phyloP scores from a whole-genome alignment of 2,888 invertebrate genomes.

The Chymomyza fuscimana region DNA sequence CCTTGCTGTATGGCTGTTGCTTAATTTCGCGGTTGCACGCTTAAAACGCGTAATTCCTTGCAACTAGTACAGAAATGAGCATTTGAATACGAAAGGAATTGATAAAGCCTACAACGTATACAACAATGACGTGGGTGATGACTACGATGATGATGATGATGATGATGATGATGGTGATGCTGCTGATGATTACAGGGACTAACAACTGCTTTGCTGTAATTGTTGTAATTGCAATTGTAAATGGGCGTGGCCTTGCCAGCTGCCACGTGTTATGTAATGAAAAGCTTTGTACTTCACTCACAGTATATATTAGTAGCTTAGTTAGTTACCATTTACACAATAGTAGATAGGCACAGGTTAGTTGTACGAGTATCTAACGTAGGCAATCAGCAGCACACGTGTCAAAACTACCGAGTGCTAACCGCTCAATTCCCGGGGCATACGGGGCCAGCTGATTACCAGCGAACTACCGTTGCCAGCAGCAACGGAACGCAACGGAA shows the following conservation, averaged over 20 bases:
- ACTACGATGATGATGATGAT: slow-evolving; percentile 3
- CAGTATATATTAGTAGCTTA: slow-evolving; percentile 35
- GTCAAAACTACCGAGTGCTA: slow-evolving; percentile 35
- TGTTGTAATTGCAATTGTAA: slow-evolving; percentile 51
- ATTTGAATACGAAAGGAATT: slow-evolving; percentile 64
- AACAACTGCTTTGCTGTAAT: slow-evolving; percentile 50
- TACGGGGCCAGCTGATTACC: slow-evolving; percentile 46
- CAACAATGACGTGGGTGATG: not conserved
- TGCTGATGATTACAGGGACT: slow-evolving; percentile 39
- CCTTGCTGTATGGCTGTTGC: slow-evolving; percentile 41
- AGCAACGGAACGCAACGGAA: slow-evolving; percentile 49
- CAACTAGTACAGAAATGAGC: slow-evolving; percentile 50
- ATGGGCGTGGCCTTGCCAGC: slow-evolving; percentile 41
- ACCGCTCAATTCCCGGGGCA: no score
- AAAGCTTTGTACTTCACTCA: slow-evolving; percentile 37
- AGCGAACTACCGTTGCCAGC: slow-evolving; percentile 50
- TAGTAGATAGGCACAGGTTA: slow-evolving; percentile 21
- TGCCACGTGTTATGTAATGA: slow-evolving; percentile 14
- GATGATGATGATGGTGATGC: slow-evolving; percentile 9
- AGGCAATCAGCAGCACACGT: slow-evolving; percentile 35
- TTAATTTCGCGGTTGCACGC: slow-evolving; percentile 63
- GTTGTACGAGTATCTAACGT: not conserved
- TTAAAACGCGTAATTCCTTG: slow-evolving; percentile 49
- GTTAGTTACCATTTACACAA: slow-evolving; percentile 53
- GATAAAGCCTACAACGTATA: slow-evolving; percentile 41